A percentile compares a stretch with the other conserved stretches of the same genome.
Conservation (phyloP, 2,888 invertebrate species). For the Patella pellucida region DNA sequence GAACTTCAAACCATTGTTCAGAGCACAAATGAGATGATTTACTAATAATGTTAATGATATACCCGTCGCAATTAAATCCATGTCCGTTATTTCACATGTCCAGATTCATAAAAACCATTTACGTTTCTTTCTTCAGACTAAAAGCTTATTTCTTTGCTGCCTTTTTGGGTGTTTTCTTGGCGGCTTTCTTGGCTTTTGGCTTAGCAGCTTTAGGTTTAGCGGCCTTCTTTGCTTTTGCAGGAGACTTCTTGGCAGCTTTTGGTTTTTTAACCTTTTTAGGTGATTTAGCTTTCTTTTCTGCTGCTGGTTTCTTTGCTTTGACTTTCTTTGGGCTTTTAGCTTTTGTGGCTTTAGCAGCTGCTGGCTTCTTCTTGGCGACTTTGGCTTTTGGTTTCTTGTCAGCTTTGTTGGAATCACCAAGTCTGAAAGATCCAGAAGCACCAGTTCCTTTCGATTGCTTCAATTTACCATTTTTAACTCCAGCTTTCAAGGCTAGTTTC, state of each 20-base stretch:
- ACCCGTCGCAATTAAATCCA: too few species aligned
- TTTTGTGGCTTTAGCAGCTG: constrained; percentile 24
- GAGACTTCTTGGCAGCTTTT: constrained; percentile 27
- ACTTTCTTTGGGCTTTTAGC: constrained; percentile 33
- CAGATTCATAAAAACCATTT: too few species aligned
- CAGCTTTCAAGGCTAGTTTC: constrained; percentile 69
- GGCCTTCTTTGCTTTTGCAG: constrained; percentile 25
- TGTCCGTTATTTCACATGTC: too few species aligned
- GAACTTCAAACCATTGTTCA: too few species aligned
- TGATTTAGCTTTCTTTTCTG: constrained; percentile 29
- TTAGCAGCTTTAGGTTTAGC: constrained; percentile 38
- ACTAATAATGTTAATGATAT: too few species aligned
- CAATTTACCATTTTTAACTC: constrained; percentile 66
- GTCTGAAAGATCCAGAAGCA: constrained; percentile 62
- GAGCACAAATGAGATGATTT: too few species aligned
- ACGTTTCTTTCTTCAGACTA: too few species aligned
- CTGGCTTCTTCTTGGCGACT: constrained; percentile 10
- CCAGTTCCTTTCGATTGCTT: constrained; percentile 68
- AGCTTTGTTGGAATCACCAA: constrained; percentile 43
- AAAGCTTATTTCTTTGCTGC: constrained; percentile 29
- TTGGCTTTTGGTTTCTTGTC: constrained; percentile 33
- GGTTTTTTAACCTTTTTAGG: constrained; percentile 32
- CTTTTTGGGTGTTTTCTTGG: constrained; percentile 42
- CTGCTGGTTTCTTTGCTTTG: constrained; percentile 27
- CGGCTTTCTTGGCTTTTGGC: constrained; percentile 37